Percentiles rank a stretch among this genome's conserved stretches.
Conservation (phyloP, 1,140 invertebrate species). For the Anastrepha obliqua region DNA sequence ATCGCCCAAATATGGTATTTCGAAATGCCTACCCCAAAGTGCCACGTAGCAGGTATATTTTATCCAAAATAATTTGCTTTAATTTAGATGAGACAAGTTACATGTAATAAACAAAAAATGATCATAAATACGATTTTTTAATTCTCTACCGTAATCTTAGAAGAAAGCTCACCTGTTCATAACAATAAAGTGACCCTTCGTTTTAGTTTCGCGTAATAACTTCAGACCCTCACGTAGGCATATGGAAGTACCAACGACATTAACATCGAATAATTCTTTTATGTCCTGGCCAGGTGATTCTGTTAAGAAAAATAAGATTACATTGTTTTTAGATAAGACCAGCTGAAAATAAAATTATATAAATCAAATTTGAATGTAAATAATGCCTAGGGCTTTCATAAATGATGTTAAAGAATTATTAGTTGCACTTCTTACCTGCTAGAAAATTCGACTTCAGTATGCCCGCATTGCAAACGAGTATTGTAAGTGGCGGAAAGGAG, state of each 20-base stretch:
- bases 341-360: not conserved
- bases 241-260: slow-evolving; percentile 77
- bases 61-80: no score
- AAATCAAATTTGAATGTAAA: not conserved
- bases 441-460: slow-evolving; percentile 70
- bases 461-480: slow-evolving; percentile 71
- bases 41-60: no score
- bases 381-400: no score
- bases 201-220: slow-evolving; percentile 75
- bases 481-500: slow-evolving; percentile 65
- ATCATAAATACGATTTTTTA: no score
- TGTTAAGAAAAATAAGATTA: slow-evolving; percentile 53
- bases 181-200: slow-evolving; percentile 72
- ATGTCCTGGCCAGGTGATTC: slow-evolving; percentile 69
- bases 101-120: no score
- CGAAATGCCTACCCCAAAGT: no score
- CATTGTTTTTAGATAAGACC: not conserved
- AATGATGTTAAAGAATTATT: no score
- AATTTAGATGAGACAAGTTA: no score
- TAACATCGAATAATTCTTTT: slow-evolving; percentile 76
- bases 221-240: slow-evolving; percentile 77
- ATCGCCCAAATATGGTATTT: no score
- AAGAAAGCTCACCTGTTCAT: slow-evolving; percentile 70
- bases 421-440: slow-evolving; percentile 60
- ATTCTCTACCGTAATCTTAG: no score